A percentile compares a stretch with the other conserved stretches of the same genome.
phyloP scores from a whole-genome alignment of 2,113 vertebrate species.

The Thryonomys swinderianus region DNA sequence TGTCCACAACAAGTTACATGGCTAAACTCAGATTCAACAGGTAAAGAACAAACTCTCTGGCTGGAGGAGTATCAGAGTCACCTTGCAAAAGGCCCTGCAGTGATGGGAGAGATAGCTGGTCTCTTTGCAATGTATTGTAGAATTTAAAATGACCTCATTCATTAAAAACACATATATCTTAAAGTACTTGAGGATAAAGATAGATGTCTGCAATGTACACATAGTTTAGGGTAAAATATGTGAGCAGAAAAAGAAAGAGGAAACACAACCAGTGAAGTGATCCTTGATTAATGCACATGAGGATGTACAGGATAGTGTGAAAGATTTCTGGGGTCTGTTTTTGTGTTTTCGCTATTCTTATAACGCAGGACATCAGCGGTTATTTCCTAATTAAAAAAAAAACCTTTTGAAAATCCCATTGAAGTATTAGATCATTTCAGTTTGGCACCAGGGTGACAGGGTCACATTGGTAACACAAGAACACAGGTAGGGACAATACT shows the following conservation, averaged over 20 bases:
- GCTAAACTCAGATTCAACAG: neutral
- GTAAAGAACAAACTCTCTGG: neutral
- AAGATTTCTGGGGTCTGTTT: neutral
- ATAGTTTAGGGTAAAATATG: neutral
- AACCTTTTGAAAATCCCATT: neutral
- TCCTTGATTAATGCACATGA: neutral
- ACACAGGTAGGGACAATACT: neutral
- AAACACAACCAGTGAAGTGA: neutral
- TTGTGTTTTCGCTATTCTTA: neutral
- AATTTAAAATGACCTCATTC: slow-evolving; percentile 6
- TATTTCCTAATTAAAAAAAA: slow-evolving; percentile 16
- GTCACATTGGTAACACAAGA: neutral
- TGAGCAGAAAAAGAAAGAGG: neutral
- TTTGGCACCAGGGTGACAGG: neutral
- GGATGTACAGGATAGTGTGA: neutral
- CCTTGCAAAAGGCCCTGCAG: neutral
- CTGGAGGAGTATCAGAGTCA: neutral
- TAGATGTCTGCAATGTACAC: neutral
- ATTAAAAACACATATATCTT: neutral
- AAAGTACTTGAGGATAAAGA: neutral
- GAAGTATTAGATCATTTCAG: neutral
- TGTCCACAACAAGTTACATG: neutral
- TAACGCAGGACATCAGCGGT: neutral
- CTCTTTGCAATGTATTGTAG: neutral
- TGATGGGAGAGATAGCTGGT: neutral